A percentile compares a stretch with the other conserved stretches of the same genome.
These are phyloP conservation scores for Catharus ustulatus DNA, from an alignment of 2,797 vertebrate genomes.

Conservation along the genomic window DNA sequence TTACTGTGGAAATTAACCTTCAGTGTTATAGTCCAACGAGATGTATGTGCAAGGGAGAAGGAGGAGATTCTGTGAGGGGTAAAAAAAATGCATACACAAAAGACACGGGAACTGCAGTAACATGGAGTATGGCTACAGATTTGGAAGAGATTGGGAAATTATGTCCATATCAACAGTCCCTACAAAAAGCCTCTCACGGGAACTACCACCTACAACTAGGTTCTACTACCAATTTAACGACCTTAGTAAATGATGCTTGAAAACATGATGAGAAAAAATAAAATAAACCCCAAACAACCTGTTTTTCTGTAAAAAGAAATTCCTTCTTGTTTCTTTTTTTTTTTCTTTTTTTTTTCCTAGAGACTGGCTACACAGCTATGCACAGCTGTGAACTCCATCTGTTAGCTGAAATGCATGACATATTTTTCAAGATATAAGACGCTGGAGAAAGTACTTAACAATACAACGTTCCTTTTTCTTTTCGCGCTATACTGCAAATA, in stretches of 20 bases:
- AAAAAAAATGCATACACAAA: neutral
- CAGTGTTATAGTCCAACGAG: neutral
- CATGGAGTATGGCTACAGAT: neutral
- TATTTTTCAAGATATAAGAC: slow-evolving; percentile 48
- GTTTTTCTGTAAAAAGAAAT: neutral
- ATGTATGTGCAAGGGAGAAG: neutral
- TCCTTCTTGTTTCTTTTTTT: neutral
- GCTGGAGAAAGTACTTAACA: slow-evolving; percentile 40
- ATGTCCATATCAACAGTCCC: neutral
- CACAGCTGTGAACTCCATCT: slow-evolving; percentile 66
- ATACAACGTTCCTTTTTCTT: neutral
- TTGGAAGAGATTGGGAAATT: neutral
- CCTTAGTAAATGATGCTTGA: neutral
- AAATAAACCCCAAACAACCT: neutral
- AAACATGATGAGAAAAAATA: neutral
- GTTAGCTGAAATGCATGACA: slow-evolving; percentile 16
- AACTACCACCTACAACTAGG: neutral
- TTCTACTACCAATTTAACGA: neutral
- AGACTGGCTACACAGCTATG: neutral
- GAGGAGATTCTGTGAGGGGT: neutral
- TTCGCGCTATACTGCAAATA: neutral
- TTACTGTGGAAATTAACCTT: slow-evolving; percentile 4
- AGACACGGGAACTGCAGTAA: neutral
- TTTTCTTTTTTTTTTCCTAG: neutral
- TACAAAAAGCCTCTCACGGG: neutral